phyloP scores from a whole-genome alignment of 1,140 invertebrate species.

The Batillaria attramentaria region DNA sequence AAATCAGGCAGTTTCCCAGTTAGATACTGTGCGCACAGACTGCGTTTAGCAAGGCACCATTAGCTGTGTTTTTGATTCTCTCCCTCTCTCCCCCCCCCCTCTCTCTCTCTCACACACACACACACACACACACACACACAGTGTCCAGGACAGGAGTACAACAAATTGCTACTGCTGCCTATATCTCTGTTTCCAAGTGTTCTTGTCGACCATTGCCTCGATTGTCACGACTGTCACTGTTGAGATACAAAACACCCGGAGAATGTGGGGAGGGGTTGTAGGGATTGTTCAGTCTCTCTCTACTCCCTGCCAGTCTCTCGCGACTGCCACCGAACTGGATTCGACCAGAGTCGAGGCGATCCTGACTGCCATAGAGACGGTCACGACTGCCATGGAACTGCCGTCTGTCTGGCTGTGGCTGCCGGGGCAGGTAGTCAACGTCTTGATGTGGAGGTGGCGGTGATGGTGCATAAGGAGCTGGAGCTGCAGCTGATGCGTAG shows the following conservation, averaged over 20 bases:
- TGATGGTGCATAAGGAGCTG: neutral
- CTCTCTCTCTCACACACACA: conserved; percentile 21
- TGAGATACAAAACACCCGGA: conserved; percentile 10
- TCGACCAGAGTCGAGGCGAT: neutral
- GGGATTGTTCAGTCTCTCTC: conserved; percentile 1
- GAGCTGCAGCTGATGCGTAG: neutral
- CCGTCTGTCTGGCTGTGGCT: conserved; percentile 21
- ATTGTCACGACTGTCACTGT: neutral
- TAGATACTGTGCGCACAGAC: no score
- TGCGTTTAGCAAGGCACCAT: no score
- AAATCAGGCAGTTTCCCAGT: no score
- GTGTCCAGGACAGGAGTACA: no score
- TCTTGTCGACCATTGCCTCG: neutral
- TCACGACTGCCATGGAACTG: conserved; percentile 15
- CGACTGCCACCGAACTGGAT: conserved; percentile 18
- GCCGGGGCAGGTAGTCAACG: neutral
- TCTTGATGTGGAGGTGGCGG: neutral
- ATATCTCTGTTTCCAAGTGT: conserved; percentile 30
- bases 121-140: conserved; percentile 13
- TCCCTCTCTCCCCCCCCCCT: conserved; percentile 6
- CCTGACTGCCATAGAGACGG: neutral
- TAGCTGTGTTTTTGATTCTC: no score
- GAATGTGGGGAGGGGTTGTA: conserved; percentile 6
- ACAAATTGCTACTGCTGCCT: no score
- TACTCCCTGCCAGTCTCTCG: neutral